Base-by-base conservation (phyloP, 2,113 vertebrate genomes). In the Halichoerus grypus region DNA sequence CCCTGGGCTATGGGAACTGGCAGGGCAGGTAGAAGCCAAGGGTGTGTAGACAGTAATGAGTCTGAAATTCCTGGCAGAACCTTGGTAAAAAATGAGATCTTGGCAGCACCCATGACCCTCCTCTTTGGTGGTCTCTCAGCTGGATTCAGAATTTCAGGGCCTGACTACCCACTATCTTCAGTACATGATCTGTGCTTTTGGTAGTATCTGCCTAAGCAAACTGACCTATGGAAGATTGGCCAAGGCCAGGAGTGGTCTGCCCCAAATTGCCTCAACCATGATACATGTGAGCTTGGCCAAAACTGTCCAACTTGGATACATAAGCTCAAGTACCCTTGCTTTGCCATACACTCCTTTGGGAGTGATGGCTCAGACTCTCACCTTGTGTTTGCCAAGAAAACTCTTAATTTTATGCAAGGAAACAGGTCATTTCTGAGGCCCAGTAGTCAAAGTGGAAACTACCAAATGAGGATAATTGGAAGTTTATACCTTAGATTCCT, bases 301-400 rank as follows among this genome's bases (percentile, higher is more conserved):
- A 57, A 31, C 10, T 46, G 0, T 28, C 69, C 77, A 88, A 51
- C 31, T 33, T 82, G 57, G 14, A 39, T 82, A 14, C 0, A 36
- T 36, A 77, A 77, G 5, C 0, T 53, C 39, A 77, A 49, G 10
- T 24, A 39, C 59, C 46, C 21, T 67, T 84, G 4, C 33, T 57
- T 53, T 36, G 42, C 12, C 5, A 9, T 4, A 4, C 4, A 55
- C 1, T 36, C 57, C 19, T 80, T 90, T 49, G 39, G 24, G 4
- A 77, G 11, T 46, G 31, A 39, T 22, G 2, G 7, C 7, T 88
- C 42, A 85, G 28, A 0, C n/a, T 95, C 15, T 21, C 10, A 84
- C 26, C 7, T 90, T 51, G 31, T 33, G 7, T 57, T 89, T 96
- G n/a, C 42, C 92, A 87, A 85, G 31, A 79, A 91, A 96, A 88